Evolutionary conservation across 2,113 vertebrate genomes (phyloP).

Genomic region (Cinclus cinclus): DNA sequence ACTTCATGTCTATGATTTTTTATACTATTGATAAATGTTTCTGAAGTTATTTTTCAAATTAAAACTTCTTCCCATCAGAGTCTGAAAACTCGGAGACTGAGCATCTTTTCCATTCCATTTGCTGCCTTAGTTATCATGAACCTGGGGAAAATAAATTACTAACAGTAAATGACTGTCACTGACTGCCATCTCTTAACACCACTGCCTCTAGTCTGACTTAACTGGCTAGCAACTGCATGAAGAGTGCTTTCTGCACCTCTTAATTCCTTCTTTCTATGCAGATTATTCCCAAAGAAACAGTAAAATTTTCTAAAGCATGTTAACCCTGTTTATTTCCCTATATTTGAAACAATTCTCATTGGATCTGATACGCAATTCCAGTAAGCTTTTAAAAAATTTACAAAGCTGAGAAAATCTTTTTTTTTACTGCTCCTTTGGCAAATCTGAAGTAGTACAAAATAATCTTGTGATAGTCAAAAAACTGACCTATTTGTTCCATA

Average conservation of each 20-base stretch:
- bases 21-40: not conserved
- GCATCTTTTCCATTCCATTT: not conserved
- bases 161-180: not conserved
- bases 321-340: not conserved
- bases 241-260: not conserved
- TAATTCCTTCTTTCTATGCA: constrained; percentile 1
- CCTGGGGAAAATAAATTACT: not conserved
- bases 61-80: not conserved
- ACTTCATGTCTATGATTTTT: fast-evolving
- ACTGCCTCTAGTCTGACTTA: not conserved
- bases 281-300: constrained; percentile 23
- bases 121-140: not conserved
- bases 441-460: not conserved
- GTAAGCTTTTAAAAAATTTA: not conserved
- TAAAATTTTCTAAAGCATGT: not conserved
- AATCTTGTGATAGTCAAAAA: not conserved
- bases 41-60: not conserved
- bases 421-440: not conserved
- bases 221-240: not conserved
- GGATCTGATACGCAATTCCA: not conserved
- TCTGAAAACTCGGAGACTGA: not conserved
- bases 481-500: not conserved
- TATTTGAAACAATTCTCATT: not conserved
- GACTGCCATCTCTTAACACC: not conserved
- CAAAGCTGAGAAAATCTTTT: not conserved